These are phyloP conservation scores for Pseudomyrmex dendroicus DNA, from an alignment of 1,140 invertebrate genomes.

Conservation along the genomic window DNA sequence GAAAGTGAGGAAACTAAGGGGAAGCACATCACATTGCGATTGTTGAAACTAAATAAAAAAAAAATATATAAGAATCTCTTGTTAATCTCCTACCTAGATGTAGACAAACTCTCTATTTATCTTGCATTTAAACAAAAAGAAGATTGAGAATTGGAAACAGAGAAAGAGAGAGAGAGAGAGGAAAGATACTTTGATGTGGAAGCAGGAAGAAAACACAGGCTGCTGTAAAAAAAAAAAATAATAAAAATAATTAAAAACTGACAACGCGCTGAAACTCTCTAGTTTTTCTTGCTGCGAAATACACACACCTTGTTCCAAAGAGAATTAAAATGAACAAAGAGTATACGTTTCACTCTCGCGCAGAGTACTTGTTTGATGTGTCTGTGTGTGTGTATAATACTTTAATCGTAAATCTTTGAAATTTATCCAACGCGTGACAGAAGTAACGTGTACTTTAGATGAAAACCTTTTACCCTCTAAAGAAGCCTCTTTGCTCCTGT, in stretches of 20 bases:
- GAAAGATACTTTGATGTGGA: constrained; percentile 34
- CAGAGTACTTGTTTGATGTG: too few relatives aligned
- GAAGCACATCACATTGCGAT: too few relatives aligned
- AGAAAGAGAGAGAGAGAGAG: constrained; percentile 26
- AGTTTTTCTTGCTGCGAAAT: background rate
- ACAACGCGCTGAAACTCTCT: constrained; percentile 10
- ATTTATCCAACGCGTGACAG: too few relatives aligned
- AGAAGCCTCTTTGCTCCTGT: too few relatives aligned
- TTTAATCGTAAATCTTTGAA: too few relatives aligned
- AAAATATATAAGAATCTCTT: background rate
- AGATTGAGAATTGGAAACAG: background rate
- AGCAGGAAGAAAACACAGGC: background rate
- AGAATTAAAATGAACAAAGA: too few relatives aligned
- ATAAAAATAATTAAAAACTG: background rate
- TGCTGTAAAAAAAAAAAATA: background rate
- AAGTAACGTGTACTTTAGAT: too few relatives aligned
- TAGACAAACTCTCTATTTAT: too few relatives aligned
- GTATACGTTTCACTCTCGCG: background rate
- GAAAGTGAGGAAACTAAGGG: background rate
- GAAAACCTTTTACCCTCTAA: too few relatives aligned
- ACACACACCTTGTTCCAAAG: background rate
- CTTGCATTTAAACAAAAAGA: too few relatives aligned
- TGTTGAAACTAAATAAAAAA: background rate
- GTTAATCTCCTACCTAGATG: too few relatives aligned
- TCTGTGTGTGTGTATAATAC: too few relatives aligned